Evolutionary conservation across 2,888 invertebrate genomes (phyloP).

Genomic region (Teleogryllus oceanicus): DNA sequence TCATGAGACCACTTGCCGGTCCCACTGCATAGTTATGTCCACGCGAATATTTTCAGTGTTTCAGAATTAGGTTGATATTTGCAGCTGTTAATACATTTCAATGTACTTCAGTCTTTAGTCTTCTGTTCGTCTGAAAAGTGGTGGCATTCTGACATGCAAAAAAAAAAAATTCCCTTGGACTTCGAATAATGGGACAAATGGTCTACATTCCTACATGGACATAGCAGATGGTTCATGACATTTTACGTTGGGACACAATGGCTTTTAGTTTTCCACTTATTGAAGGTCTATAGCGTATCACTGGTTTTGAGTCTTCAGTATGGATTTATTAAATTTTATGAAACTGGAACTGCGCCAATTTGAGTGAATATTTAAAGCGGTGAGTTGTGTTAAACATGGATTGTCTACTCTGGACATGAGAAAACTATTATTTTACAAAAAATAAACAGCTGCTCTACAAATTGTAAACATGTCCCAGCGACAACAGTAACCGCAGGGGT

Average conservation of each 20-base stretch:
- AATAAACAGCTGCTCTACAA: neutral
- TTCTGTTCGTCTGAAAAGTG: too few species aligned
- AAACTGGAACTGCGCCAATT: conserved; percentile 19
- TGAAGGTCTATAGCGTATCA: conserved; percentile 22
- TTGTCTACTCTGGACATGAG: neutral
- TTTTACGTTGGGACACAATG: conserved; percentile 24
- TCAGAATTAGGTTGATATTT: neutral
- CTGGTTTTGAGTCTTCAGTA: conserved; percentile 19
- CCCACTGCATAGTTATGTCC: neutral
- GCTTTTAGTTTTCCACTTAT: conserved; percentile 10
- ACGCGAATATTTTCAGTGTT: neutral
- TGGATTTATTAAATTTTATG: neutral
- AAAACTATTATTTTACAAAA: neutral
- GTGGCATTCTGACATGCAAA: neutral
- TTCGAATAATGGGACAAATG: conserved; percentile 26
- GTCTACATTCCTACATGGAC: neutral
- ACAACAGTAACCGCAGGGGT: neutral
- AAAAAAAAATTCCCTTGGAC: conserved; percentile 4
- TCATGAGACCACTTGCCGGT: conserved; percentile 33
- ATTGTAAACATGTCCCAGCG: neutral
- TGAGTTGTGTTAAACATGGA: conserved; percentile 19
- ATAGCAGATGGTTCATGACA: conserved; percentile 34
- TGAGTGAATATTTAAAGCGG: neutral
- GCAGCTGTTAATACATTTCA: neutral
- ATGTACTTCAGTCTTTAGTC: neutral